Percentiles rank a stretch among this genome's conserved stretches.
These are phyloP conservation scores for Smittia aterrima DNA, from an alignment of 2,888 invertebrate genomes.

Conservation along the genomic window DNA sequence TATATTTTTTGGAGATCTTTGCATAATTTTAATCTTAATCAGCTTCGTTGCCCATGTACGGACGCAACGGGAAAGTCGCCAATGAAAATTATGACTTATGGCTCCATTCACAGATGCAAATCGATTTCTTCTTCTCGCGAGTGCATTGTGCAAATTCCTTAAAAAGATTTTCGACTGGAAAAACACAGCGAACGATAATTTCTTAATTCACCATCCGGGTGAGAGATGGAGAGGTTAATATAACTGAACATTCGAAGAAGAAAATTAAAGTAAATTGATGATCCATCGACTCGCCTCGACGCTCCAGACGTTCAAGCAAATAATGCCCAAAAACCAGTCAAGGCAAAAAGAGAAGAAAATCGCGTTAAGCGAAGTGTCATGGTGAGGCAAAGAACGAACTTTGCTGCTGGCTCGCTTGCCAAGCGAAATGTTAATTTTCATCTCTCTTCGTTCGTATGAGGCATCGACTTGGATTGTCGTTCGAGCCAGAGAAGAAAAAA, in stretches of 20 bases:
- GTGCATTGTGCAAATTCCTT: constrained; percentile 34
- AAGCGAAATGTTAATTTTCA: constrained; percentile 18
- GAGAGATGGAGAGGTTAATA: constrained; percentile 9
- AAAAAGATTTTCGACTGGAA: not conserved
- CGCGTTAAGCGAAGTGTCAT: constrained; percentile 15
- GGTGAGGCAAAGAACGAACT: not conserved
- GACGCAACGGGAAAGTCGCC: not conserved
- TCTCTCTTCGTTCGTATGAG: not conserved
- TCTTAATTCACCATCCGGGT: constrained; percentile 26
- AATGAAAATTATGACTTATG: constrained; percentile 25
- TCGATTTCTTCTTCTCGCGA: constrained; percentile 10
- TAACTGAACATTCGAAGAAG: constrained; percentile 32
- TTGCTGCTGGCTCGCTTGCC: no score
- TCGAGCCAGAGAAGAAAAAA: not conserved
- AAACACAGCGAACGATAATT: constrained; percentile 30
- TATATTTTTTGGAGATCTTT: not conserved
- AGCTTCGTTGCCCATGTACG: not conserved
- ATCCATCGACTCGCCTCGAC: constrained; percentile 10
- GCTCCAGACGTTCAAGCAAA: constrained; percentile 28
- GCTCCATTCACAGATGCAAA: constrained; percentile 28
- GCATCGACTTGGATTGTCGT: not conserved
- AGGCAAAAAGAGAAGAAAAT: not conserved
- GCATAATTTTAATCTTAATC: not conserved
- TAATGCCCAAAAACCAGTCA: constrained; percentile 25
- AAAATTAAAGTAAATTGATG: constrained; percentile 25